Percentiles rank a stretch among this genome's conserved stretches.
Conservation (phyloP, 2,888 invertebrate genomes). For the Halocaridina rubra region DNA sequence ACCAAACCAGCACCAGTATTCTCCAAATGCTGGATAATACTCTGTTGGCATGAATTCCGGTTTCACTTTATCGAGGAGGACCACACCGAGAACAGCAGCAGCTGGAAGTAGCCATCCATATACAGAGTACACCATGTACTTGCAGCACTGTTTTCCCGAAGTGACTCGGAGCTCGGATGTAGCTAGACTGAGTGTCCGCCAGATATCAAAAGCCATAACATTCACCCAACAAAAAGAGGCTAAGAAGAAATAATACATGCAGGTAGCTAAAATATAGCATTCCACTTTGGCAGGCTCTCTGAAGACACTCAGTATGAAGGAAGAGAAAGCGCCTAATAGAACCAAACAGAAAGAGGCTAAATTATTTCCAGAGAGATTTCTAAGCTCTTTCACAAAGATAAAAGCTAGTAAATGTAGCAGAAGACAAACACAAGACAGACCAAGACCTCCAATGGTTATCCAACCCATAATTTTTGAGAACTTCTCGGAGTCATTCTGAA, state of each 20-base stretch:
- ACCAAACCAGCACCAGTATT: constrained; percentile 71
- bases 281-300: constrained; percentile 65
- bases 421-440: constrained; percentile 71
- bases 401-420: constrained; percentile 70
- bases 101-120: constrained; percentile 70
- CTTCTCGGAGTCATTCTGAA: constrained; percentile 65
- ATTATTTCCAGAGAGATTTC: constrained; percentile 72
- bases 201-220: constrained; percentile 72
- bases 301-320: constrained; percentile 70
- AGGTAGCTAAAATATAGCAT: constrained; percentile 69
- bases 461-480: constrained; percentile 68
- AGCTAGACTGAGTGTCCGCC: constrained; percentile 70
- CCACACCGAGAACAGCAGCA: constrained; percentile 67
- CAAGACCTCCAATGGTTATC: constrained; percentile 70
- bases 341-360: constrained; percentile 71
- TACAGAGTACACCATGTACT: constrained; percentile 69
- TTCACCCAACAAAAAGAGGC: constrained; percentile 73
- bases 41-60: constrained; percentile 61
- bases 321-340: constrained; percentile 70
- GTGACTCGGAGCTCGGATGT: constrained; percentile 70
- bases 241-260: constrained; percentile 72
- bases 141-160: constrained; percentile 68
- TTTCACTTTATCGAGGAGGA: constrained; percentile 67
- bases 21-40: constrained; percentile 70
- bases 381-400: constrained; percentile 69